Evolutionary conservation across 2,797 vertebrate species (phyloP).

Genomic region (Lycodopsis pacificus): DNA sequence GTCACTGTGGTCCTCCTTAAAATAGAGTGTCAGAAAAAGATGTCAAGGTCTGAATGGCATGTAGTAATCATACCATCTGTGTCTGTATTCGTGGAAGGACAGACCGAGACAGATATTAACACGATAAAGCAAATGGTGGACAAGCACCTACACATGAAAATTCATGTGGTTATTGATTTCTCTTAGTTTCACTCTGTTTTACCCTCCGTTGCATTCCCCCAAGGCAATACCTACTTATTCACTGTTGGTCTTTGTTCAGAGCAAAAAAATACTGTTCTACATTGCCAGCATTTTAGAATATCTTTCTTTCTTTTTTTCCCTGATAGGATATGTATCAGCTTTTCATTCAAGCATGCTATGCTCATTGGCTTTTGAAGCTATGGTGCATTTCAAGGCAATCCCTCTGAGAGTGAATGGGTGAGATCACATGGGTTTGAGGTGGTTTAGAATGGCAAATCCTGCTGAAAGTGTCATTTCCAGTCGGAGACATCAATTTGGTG

Average conservation of each 20-base stretch:
- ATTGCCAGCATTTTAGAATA: conserved; percentile 78
- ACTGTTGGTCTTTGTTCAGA: conserved; percentile 73
- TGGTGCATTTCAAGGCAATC: conserved; percentile 81
- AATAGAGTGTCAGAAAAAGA: conserved; percentile 47
- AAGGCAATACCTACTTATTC: conserved; percentile 62
- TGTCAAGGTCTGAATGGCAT: conserved; percentile 31
- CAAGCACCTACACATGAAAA: conserved; percentile 67
- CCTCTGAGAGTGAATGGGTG: conserved; percentile 82
- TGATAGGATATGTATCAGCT: conserved; percentile 72
- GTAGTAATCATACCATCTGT: conserved; percentile 40
- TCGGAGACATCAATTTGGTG: conserved; percentile 85
- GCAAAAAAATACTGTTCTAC: conserved; percentile 69
- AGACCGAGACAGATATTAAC: conserved; percentile 51
- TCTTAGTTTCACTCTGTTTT: conserved; percentile 61
- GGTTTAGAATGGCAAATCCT: conserved; percentile 89
- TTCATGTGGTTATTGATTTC: conserved; percentile 77
- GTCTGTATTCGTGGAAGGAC: conserved; percentile 27
- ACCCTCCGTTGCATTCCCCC: conserved; percentile 51
- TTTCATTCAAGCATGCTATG: conserved; percentile 75
- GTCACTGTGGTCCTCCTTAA: conserved; percentile 71
- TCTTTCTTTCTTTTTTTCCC: conserved; percentile 51
- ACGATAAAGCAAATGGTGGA: conserved; percentile 67
- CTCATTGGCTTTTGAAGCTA: conserved; percentile 83
- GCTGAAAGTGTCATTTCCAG: conserved; percentile 87
- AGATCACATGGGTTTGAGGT: conserved; percentile 86